Base-by-base conservation (phyloP, 2,888 invertebrate species). In the Taphrorychus bicolor region DNA sequence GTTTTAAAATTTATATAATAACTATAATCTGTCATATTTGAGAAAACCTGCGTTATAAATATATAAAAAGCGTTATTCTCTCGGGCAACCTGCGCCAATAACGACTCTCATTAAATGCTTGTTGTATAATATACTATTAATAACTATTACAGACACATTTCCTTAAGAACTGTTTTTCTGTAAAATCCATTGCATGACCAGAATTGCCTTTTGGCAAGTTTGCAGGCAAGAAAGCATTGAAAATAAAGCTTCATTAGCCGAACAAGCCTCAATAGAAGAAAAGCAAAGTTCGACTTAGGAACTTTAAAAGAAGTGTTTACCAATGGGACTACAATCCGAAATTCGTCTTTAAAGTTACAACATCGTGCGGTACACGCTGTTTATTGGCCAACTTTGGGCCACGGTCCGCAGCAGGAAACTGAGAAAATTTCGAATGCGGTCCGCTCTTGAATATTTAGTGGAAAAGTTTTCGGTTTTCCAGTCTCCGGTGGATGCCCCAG, bases 381-480 rank as follows among this genome's bases (percentile, higher is more conserved):
- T 66, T 66, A 66, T 66, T 67, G 59, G 67, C 52, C 62, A 67
- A 67, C 58, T 67, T 62, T 11, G 51, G 42, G 59, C 56, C 60
- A 24, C 7, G 40, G 22, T n/a, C 54, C 54, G 48, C 59, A 51
- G 45, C 7, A 45, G 45, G 45, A 42, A 54, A 54, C 24, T 54
- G 23, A 23, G 61, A 51, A 62, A 67, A 67, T 62, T 61, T 48
- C 52, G 59, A 53, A 67, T 67, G 62, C 67, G 67, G 67, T 67
- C 67, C 67, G 64, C 69, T 65, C 56, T 52, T 69, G 69, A 69
- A 69, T 69, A 69, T 69, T 69, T 69, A 69, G 69, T 65, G 69
- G 69, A 64, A 69, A 69, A 69, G 69, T 69, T 69, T 60, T 54
- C 45, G 58, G 53, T 66, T 66, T 66, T 66, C 58, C 14, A 58